Conservation (phyloP, 2,113 vertebrate genomes). For the Xyliphius kryptos region DNA sequence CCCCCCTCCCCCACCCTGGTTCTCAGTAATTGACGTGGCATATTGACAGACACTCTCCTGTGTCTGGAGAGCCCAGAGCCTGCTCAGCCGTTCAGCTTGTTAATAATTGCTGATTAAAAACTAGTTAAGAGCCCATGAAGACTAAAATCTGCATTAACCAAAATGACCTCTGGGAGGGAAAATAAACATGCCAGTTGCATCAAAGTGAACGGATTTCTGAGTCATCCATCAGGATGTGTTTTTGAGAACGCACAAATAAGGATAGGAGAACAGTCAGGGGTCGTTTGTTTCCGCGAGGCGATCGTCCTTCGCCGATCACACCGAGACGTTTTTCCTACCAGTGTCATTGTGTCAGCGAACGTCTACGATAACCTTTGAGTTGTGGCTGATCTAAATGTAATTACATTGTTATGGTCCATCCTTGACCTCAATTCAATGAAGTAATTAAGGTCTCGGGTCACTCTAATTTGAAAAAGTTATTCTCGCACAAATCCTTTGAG, state of each 20-base stretch:
- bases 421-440: conserved; percentile 42
- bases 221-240: conserved; percentile 45
- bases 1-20: conserved; percentile 45
- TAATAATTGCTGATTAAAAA: conserved; percentile 92
- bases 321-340: no score
- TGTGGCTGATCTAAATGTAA: conserved; percentile 43
- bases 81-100: conserved; percentile 62
- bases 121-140: conserved; percentile 83
- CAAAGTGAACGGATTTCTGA: conserved; percentile 41
- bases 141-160: conserved; percentile 81
- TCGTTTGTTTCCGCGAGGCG: no score
- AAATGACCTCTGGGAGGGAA: conserved; percentile 73
- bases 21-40: conserved; percentile 77
- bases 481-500: conserved; percentile 28
- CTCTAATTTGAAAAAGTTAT: conserved; percentile 46
- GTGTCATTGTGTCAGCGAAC: conserved; percentile 14
- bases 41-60: conserved; percentile 66
- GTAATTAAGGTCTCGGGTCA: conserved; percentile 42
- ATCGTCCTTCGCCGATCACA: no score
- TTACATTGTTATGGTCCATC: conserved; percentile 41
- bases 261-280: conserved; percentile 25
- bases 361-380: conserved; percentile 37
- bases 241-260: conserved; percentile 37
- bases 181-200: no score
- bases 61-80: conserved; percentile 56